A percentile compares a stretch with the other conserved stretches of the same genome.
Conservation (phyloP, 1,140 invertebrate genomes). For the Himalopsyche phryganea region DNA sequence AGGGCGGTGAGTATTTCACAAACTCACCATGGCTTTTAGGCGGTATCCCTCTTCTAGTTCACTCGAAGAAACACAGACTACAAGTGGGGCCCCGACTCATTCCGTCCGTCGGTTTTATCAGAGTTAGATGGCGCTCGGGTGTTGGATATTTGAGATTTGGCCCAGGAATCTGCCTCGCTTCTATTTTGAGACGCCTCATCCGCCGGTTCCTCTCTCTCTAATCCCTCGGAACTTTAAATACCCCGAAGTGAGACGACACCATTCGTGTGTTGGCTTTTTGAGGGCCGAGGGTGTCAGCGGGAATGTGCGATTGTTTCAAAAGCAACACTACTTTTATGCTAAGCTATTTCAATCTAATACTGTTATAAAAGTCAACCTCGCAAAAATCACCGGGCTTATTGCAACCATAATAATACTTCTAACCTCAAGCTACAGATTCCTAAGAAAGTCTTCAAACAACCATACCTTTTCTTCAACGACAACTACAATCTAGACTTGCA, state of each 20-base stretch:
- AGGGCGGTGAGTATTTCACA: slow-evolving; percentile 15
- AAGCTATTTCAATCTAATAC: slow-evolving; percentile 47
- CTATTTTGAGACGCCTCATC: slow-evolving; percentile 50
- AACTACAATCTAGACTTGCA: too few species aligned
- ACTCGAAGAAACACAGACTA: slow-evolving; percentile 67
- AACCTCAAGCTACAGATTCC: neutral
- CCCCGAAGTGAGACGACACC: slow-evolving; percentile 32
- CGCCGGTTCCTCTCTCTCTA: slow-evolving; percentile 15
- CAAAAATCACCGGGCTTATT: slow-evolving; percentile 18
- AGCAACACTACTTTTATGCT: slow-evolving; percentile 48
- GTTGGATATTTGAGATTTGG: slow-evolving; percentile 57
- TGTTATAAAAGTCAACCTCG: slow-evolving; percentile 3
- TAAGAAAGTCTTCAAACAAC: neutral
- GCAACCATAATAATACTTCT: neutral
- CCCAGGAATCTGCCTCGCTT: slow-evolving; percentile 54
- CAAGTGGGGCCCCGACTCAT: slow-evolving; percentile 66
- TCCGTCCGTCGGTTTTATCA: slow-evolving; percentile 67
- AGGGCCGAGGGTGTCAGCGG: slow-evolving; percentile 34
- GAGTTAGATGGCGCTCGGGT: slow-evolving; percentile 63
- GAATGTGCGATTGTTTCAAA: slow-evolving; percentile 36
- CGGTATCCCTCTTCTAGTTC: slow-evolving; percentile 58
- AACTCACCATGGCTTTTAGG: slow-evolving; percentile 64
- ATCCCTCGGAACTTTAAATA: slow-evolving; percentile 39
- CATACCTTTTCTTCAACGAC: too few species aligned
- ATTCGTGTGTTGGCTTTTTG: slow-evolving; percentile 38